These are phyloP conservation scores for Aviceda subcristata DNA, from an alignment of 2,113 vertebrate genomes.

Conservation along the genomic window DNA sequence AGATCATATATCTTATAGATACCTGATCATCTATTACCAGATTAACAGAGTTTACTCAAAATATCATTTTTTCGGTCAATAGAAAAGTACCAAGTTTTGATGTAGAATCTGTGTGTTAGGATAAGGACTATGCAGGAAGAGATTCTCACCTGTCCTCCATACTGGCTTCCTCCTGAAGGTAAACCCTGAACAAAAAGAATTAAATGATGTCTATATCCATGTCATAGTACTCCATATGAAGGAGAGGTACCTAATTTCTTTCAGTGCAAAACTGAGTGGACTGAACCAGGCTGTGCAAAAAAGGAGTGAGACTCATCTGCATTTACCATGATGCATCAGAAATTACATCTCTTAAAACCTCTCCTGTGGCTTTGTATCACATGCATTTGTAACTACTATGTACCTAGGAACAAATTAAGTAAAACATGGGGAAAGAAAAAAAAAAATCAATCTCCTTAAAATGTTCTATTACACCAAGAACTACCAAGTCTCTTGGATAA, in stretches of 20 bases:
- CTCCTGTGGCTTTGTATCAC: neutral
- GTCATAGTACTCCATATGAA: neutral
- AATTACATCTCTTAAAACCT: neutral
- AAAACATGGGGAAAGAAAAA: neutral
- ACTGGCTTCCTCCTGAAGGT: constrained; percentile 30
- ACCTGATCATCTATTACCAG: neutral
- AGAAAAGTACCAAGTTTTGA: neutral
- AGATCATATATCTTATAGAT: neutral
- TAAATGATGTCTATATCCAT: neutral
- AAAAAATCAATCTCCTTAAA: neutral
- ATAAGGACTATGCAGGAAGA: neutral
- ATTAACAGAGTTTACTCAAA: neutral
- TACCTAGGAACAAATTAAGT: neutral
- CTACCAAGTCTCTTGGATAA: neutral
- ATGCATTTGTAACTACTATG: neutral
- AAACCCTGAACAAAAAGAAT: constrained; percentile 13
- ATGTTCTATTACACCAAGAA: neutral
- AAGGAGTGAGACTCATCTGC: neutral
- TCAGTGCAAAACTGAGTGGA: neutral
- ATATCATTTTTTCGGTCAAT: neutral
- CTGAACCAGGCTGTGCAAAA: neutral
- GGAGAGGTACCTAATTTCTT: neutral
- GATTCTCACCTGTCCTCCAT: constrained; percentile 45
- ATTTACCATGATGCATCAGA: neutral
- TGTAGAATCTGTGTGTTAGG: neutral